Evolutionary conservation across 2,888 invertebrate genomes (phyloP).

Genomic region (Leucophenga montana): DNA sequence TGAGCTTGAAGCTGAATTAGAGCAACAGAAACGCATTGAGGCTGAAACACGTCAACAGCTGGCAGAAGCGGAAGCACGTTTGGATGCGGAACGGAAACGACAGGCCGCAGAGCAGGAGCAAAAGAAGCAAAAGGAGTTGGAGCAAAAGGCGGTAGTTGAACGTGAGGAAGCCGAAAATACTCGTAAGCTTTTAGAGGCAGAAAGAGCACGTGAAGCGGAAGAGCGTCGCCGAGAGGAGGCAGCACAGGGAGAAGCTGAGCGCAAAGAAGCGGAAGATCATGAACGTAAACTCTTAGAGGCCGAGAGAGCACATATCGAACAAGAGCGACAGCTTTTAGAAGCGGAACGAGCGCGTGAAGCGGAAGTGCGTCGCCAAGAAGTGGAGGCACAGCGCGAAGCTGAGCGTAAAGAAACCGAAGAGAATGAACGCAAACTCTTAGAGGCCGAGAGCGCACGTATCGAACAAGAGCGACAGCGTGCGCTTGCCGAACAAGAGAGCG

Average conservation of each 20-base stretch:
- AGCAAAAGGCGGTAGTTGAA: constrained; percentile 32
- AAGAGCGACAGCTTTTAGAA: constrained; percentile 37
- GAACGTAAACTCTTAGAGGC: constrained; percentile 43
- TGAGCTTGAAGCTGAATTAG: constrained; percentile 64
- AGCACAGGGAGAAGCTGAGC: constrained; percentile 30
- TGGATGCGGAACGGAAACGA: constrained; percentile 50
- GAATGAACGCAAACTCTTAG: constrained; percentile 42
- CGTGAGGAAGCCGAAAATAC: constrained; percentile 46
- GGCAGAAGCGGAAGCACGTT: constrained; percentile 61
- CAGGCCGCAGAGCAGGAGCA: constrained; percentile 36
- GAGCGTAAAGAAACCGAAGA: constrained; percentile 37
- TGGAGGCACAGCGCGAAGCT: constrained; percentile 28
- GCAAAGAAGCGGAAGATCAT: constrained; percentile 38
- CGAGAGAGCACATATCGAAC: constrained; percentile 42
- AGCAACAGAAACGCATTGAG: constrained; percentile 61
- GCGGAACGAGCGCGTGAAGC: constrained; percentile 11
- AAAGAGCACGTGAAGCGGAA: constrained; percentile 29
- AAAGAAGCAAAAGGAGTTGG: constrained; percentile 14
- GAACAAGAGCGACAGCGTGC: constrained; percentile 49
- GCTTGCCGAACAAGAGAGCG: constrained; percentile 43
- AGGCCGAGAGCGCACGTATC: constrained; percentile 41
- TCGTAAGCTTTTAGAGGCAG: constrained; percentile 45
- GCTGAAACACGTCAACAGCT: constrained; percentile 64
- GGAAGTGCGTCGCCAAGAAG: constrained; percentile 27
- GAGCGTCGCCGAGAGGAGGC: constrained; percentile 29